A percentile compares a stretch with the other conserved stretches of the same genome.
These are phyloP conservation scores for Nycticryphes semicollaris DNA, from an alignment of 2,113 vertebrate genomes.

Conservation along the genomic window DNA sequence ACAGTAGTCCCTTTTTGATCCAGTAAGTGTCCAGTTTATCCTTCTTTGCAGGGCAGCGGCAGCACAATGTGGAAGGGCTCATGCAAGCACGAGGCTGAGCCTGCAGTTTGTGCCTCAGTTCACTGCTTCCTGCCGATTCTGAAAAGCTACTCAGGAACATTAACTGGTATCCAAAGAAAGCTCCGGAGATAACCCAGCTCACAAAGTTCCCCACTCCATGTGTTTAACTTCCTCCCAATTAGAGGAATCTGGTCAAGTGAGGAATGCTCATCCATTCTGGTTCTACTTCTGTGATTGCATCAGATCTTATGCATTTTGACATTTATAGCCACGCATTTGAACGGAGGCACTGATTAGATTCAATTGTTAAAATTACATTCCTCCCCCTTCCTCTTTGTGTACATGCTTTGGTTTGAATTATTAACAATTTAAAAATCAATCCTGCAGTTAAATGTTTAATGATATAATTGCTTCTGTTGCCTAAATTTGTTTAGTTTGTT, in stretches of 20 bases:
- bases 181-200: not conserved
- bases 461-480: conserved; percentile 32
- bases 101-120: not conserved
- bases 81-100: not conserved
- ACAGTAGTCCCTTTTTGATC: not conserved
- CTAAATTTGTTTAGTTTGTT: conserved; percentile 40
- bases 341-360: conserved; percentile 21
- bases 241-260: conserved; percentile 36
- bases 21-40: not conserved
- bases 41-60: not conserved
- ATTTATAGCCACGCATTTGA: not conserved
- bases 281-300: conserved; percentile 22
- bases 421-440: conserved; percentile 54
- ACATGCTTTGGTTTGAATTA: conserved; percentile 16
- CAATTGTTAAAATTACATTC: conserved; percentile 45
- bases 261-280: conserved; percentile 50
- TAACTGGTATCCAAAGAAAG: not conserved
- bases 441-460: conserved; percentile 53
- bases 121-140: not conserved
- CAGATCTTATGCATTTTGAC: conserved; percentile 6
- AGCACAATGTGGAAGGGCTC: not conserved
- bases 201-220: not conserved
- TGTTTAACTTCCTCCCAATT: conserved; percentile 35
- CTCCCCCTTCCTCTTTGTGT: not conserved
- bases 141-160: not conserved